Conservation (phyloP, 1,140 invertebrate genomes). For the Micrasema minimum region DNA sequence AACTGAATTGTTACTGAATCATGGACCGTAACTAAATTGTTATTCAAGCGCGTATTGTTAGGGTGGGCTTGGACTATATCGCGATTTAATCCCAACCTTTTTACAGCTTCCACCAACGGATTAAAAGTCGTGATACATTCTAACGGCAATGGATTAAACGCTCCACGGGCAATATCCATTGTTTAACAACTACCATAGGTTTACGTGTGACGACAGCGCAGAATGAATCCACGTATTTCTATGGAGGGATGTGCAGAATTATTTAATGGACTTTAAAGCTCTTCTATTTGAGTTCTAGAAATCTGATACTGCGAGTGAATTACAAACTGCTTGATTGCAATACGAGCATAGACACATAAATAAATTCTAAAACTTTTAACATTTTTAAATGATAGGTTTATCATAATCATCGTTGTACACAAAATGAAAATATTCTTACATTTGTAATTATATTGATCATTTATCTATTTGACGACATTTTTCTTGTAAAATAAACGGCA, state of each 20-base stretch:
- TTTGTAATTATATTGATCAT: no score
- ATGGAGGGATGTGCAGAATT: not conserved
- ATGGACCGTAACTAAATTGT: slow-evolving; percentile 14
- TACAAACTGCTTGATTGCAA: no score
- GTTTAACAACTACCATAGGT: not conserved
- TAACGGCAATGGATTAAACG: slow-evolving; percentile 32
- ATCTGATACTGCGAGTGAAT: no score
- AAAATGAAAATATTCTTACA: no score
- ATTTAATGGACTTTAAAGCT: no score
- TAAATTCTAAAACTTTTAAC: no score
- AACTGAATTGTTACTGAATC: slow-evolving; percentile 18
- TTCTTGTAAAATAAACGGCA: no score
- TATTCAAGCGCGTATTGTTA: slow-evolving; percentile 9
- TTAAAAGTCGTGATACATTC: slow-evolving; percentile 47
- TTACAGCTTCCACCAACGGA: slow-evolving; percentile 43
- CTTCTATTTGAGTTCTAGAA: no score
- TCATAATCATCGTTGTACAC: no score
- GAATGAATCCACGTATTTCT: not conserved
- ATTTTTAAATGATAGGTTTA: no score
- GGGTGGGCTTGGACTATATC: slow-evolving; percentile 13
- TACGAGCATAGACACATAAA: no score
- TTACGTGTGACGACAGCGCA: not conserved
- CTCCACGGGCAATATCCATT: slow-evolving; percentile 5
- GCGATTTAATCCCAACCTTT: slow-evolving; percentile 42
- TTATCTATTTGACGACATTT: no score